Percentiles rank a stretch among this genome's conserved stretches.
These are phyloP conservation scores for Eidolon helvum DNA, from an alignment of 2,113 vertebrate species.

Conservation along the genomic window DNA sequence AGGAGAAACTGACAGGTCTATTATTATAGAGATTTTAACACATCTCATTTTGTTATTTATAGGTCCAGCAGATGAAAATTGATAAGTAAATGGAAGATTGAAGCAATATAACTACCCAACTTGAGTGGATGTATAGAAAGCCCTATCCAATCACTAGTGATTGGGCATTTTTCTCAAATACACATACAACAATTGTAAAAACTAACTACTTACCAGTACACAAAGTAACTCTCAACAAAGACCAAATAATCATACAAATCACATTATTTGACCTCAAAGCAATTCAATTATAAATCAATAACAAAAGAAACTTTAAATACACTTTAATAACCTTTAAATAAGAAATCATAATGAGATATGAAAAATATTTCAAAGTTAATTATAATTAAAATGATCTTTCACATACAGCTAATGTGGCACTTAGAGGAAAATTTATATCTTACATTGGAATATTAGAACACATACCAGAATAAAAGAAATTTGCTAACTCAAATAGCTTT, in stretches of 20 bases:
- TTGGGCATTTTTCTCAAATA: neutral
- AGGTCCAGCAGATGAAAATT: neutral
- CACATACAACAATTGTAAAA: neutral
- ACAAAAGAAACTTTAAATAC: neutral
- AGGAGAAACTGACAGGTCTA: neutral
- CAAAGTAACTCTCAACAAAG: neutral
- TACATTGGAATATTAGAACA: neutral
- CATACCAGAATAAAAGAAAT: neutral
- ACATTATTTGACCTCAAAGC: neutral
- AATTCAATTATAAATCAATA: slow-evolving; percentile 27
- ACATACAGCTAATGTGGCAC: neutral
- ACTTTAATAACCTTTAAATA: neutral
- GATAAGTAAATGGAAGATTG: neutral
- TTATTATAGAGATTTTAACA: neutral
- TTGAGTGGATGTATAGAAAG: neutral
- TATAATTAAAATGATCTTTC: neutral
- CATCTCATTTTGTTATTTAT: neutral
- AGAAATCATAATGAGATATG: neutral
- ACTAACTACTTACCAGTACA: neutral
- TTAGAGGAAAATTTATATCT: neutral
- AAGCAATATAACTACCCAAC: neutral
- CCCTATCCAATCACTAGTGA: neutral
- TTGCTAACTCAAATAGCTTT: neutral
- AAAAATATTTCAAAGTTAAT: neutral
- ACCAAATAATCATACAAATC: neutral